Evolutionary conservation across 2,113 vertebrate species (phyloP), one percentile per base, ranked within the genome.

Genomic region (Syngnathoides biaculeatus): DNA sequence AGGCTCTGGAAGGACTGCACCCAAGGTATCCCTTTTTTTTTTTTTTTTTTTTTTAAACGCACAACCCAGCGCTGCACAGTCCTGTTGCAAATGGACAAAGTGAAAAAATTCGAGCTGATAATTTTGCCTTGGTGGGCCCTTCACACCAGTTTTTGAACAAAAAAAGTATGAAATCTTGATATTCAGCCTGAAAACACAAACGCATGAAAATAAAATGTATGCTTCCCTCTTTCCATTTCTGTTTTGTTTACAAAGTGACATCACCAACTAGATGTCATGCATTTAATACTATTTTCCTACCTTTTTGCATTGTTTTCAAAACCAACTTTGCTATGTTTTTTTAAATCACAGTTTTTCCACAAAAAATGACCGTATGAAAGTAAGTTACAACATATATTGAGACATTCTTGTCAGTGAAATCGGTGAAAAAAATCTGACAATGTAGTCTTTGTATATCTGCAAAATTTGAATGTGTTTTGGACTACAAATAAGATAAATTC

Each of bases 1-100:
- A 87, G 80, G 96, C 94, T 65, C 90, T 98, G 62, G 94, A 96
- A 79, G 97, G 97, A 45, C 91, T 99, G 61, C 96, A 95, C 42
- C 94, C 95, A 78, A 97, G 96, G 97, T 98, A 94, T 42, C 8
- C 30, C n/a, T 17, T 24, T 22, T 4, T 2, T 2, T 11, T 19
- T 19, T 3, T 17, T 5, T 30, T 10, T 20, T 11, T 19, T 19
- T 3, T 17, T 5, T 30, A 3, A 8, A 10, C 13, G 3, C n/a
- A 14, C 2, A 45, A 45, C 12, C 43, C 43, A 13, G 43, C 43
- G 4, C 4, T 50, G 20, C 48, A 20, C 19, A 20, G 47, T 9
- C 11, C 9, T 24, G 0, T 15, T 5, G 11, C 22, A 26, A 55
- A 24, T 3, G n/a, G 1, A 7, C 52, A 26, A 24, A 55, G 4